A percentile compares a stretch with the other conserved stretches of the same genome.
Conservation (phyloP, 2,888 invertebrate species). For the Drosophila lacicola region DNA sequence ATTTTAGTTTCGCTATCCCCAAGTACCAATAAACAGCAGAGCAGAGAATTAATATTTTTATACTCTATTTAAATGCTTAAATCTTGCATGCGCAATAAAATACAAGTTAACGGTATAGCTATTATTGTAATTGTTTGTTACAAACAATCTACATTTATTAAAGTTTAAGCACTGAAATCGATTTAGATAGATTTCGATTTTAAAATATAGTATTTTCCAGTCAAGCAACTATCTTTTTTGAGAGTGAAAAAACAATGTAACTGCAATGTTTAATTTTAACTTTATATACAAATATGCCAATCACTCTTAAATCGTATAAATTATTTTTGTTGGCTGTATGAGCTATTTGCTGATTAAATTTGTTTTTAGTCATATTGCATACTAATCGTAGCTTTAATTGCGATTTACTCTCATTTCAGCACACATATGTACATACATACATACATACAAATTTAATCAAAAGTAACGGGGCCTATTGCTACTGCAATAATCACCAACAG, state of each 20-base stretch:
- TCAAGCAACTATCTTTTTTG: too few relatives aligned
- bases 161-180: too few relatives aligned
- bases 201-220: too few relatives aligned
- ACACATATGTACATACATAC: constrained; percentile 22
- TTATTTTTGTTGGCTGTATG: constrained; percentile 5
- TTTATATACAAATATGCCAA: background rate
- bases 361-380: background rate
- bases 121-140: too few relatives aligned
- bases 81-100: too few relatives aligned
- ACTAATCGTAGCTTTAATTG: constrained; percentile 13
- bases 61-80: too few relatives aligned
- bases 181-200: too few relatives aligned
- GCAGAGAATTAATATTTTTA: too few relatives aligned
- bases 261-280: background rate
- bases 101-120: too few relatives aligned
- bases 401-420: constrained; percentile 49
- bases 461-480: constrained; percentile 45
- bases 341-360: background rate
- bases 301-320: background rate
- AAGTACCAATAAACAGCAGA: too few relatives aligned
- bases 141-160: too few relatives aligned
- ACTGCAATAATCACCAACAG: constrained; percentile 35
- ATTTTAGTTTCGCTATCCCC: background rate
- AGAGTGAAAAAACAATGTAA: too few relatives aligned
- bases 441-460: constrained; percentile 14